Conservation (phyloP, 2,113 vertebrate genomes). For the Egretta garzetta region DNA sequence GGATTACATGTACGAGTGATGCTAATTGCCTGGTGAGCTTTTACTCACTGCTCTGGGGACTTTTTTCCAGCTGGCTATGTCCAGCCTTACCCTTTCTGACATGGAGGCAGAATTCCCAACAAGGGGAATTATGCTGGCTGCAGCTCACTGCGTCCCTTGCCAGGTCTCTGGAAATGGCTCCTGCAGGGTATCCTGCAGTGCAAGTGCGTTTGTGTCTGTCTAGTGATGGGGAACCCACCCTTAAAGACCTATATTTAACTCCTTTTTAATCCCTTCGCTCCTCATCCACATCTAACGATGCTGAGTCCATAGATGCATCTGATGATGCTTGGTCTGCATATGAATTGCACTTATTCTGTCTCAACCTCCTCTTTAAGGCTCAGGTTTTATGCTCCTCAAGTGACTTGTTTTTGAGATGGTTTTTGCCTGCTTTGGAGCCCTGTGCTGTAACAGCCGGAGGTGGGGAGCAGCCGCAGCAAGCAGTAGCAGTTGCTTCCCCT, state of each 20-base stretch:
- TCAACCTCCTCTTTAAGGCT: background rate
- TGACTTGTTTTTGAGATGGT: background rate
- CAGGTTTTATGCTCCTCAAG: background rate
- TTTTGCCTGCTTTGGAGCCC: background rate
- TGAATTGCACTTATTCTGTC: background rate
- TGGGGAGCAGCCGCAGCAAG: background rate
- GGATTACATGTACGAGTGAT: fast-evolving
- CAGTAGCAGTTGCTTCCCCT: fast-evolving
- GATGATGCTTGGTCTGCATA: background rate
- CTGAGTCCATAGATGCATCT: background rate
- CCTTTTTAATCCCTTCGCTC: background rate
- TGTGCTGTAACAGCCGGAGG: fast-evolving
- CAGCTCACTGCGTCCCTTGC: background rate
- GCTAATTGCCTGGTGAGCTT: background rate
- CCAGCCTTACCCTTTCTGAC: background rate
- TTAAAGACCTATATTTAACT: background rate
- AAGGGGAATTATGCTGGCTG: background rate
- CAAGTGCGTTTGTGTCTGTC: background rate
- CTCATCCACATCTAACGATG: background rate
- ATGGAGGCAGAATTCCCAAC: background rate
- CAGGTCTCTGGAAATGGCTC: background rate
- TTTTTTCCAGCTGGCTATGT: background rate
- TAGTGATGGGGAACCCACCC: background rate
- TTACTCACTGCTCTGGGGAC: background rate
- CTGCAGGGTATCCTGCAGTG: fast-evolving